These are phyloP conservation scores for Peromyscus maniculatus DNA, from an alignment of 2,113 vertebrate species.

Conservation along the genomic window DNA sequence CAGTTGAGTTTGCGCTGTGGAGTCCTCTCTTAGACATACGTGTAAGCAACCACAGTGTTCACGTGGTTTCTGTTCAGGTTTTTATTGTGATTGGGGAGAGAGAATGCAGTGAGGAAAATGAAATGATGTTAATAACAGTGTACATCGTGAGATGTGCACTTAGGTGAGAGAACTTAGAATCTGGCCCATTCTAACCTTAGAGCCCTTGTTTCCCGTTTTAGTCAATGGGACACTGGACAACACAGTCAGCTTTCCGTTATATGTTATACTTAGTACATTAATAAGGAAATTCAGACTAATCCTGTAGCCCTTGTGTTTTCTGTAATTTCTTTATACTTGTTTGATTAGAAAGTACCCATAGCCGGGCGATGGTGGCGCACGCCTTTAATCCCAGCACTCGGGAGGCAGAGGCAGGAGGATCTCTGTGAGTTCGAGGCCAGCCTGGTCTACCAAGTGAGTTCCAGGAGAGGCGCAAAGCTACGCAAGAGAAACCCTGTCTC, in stretches of 20 bases:
- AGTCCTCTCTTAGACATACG: neutral
- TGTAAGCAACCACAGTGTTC: neutral
- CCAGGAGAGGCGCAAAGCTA: no score
- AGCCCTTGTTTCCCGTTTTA: neutral
- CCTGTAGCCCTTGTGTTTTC: neutral
- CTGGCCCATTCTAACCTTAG: neutral
- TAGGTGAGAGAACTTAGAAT: neutral
- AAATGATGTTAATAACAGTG: neutral
- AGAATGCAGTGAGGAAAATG: neutral
- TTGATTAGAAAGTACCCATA: constrained; percentile 34
- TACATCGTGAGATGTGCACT: neutral
- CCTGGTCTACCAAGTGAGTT: no score
- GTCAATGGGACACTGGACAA: neutral
- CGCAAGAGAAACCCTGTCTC: no score
- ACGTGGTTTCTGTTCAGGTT: constrained; percentile 46
- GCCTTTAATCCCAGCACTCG: no score
- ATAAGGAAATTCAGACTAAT: constrained; percentile 6
- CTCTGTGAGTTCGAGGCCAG: no score
- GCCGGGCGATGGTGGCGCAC: no score
- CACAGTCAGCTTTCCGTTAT: neutral
- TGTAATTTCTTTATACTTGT: constrained; percentile 25
- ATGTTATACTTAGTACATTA: neutral
- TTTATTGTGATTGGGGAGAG: neutral
- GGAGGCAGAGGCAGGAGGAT: no score
- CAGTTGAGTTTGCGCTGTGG: neutral